Evolutionary conservation across 2,797 vertebrate genomes (phyloP), one percentile per base, ranked within the genome.

Genomic region (Argya squamiceps): DNA sequence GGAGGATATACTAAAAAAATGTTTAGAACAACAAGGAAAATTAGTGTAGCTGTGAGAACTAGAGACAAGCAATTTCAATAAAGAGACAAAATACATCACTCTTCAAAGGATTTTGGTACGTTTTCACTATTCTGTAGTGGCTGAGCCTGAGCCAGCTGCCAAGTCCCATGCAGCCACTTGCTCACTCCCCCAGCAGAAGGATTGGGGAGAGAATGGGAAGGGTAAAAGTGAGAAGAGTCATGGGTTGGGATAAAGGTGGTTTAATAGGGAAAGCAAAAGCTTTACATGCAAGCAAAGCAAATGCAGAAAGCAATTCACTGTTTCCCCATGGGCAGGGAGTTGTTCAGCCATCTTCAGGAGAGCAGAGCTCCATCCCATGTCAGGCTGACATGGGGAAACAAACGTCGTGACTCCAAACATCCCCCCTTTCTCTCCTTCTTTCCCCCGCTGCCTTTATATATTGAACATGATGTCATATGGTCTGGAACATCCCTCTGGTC

Each of bases 401-500:
- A 43, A n/a, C 2, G 8, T 6, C 5, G 12, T 37, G 15, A 21
- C 13, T 56, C 11, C 32, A 82, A 62, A 29, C 12, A 20, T 29
- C 4, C 4, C 11, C 3, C 2, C 9, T 15, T 41, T 81, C 23
- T 8, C 41, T 55, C 15, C 12, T 47, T 11, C 41, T 47, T 52
- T 16, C 55, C 22, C 10, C 7, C 10, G 8, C 34, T 7, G 0
- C 56, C 56, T 55, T 68, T 43, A 37, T 55, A 11, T n/a, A 14
- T 19, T 55, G 47, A 55, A 0, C 47, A 32, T 15, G 32, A 4
- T 47, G 15, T 1, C 47, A 5, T 7, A 3, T 2, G 36, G 6
- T 62, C 27, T 69, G 32, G 23, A 62, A 21, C 21, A 29, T 15
- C 23, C 43, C 32, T 76, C 43, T 76, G 41, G 23, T 12, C 41